Evolutionary conservation across 2,797 vertebrate genomes (phyloP).

Genomic region (Mionectes olivaceus): DNA sequence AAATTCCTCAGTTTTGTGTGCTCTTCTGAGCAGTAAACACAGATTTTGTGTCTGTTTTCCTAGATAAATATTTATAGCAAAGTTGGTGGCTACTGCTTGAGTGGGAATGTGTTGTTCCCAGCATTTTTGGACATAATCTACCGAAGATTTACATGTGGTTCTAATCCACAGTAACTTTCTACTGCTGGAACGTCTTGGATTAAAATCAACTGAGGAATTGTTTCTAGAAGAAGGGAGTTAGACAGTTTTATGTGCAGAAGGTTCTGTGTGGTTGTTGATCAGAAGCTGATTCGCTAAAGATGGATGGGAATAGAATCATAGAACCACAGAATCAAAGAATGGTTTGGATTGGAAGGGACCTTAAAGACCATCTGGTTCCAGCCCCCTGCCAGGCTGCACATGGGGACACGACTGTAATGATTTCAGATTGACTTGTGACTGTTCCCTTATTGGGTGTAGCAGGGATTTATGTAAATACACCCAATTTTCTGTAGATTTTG

Average conservation of each 20-base stretch:
- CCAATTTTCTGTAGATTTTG: background rate
- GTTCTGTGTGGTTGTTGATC: background rate
- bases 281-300: background rate
- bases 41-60: conserved; percentile 21
- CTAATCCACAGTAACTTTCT: conserved; percentile 42
- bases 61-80: conserved; percentile 39
- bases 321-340: background rate
- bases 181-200: conserved; percentile 23
- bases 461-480: too few species aligned
- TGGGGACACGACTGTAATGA: background rate
- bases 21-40: background rate
- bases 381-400: background rate
- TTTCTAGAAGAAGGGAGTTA: background rate
- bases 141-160: conserved; percentile 36
- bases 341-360: background rate
- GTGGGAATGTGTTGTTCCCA: conserved; percentile 32
- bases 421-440: background rate
- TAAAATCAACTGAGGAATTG: background rate
- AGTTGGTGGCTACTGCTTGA: conserved; percentile 40
- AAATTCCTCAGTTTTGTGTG: background rate
- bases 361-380: background rate
- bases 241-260: background rate
- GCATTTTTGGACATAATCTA: conserved; percentile 24
- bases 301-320: background rate
- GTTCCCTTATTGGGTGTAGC: background rate